These are phyloP conservation scores for Galendromus occidentalis DNA, from an alignment of 1,140 invertebrate genomes.

Conservation along the genomic window DNA sequence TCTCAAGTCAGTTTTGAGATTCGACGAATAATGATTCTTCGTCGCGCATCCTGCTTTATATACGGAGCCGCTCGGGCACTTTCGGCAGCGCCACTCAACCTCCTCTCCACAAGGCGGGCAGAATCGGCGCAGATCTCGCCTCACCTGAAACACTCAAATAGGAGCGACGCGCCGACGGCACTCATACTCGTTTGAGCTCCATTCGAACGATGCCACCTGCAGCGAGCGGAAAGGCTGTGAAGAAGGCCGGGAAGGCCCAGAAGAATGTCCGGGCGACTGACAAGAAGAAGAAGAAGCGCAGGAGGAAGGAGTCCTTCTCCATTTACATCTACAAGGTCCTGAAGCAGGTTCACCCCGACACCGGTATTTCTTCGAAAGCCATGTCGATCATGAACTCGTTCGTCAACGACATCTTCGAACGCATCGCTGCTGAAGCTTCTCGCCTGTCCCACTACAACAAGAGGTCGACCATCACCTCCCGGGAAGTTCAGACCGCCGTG, in stretches of 20 bases:
- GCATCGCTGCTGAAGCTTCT: slow-evolving; percentile 27
- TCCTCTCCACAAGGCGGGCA: neutral
- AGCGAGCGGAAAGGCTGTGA: slow-evolving; percentile 23
- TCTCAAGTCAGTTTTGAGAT: slow-evolving; percentile 9
- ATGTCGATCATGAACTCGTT: slow-evolving; percentile 35
- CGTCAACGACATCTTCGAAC: slow-evolving; percentile 29
- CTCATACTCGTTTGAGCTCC: neutral
- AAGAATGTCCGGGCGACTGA: no score
- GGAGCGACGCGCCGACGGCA: neutral
- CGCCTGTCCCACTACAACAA: slow-evolving; percentile 25
- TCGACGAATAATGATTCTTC: neutral
- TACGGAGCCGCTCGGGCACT: neutral
- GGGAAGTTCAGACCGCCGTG: no score
- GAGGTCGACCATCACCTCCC: slow-evolving; percentile 26
- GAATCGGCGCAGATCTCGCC: neutral
- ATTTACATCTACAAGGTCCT: no score
- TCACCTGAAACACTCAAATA: neutral
- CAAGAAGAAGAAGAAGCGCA: no score
- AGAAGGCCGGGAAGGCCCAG: no score
- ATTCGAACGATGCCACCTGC: neutral
- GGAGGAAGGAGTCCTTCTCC: no score
- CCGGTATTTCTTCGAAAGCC: slow-evolving; percentile 31
- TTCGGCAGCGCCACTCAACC: neutral
- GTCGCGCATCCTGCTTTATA: neutral
- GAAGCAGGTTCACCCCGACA: slow-evolving; percentile 29